A percentile compares a stretch with the other conserved stretches of the same genome.
phyloP scores from a whole-genome alignment of 2,797 vertebrate genomes.

The Phyllotis vaccarum region DNA sequence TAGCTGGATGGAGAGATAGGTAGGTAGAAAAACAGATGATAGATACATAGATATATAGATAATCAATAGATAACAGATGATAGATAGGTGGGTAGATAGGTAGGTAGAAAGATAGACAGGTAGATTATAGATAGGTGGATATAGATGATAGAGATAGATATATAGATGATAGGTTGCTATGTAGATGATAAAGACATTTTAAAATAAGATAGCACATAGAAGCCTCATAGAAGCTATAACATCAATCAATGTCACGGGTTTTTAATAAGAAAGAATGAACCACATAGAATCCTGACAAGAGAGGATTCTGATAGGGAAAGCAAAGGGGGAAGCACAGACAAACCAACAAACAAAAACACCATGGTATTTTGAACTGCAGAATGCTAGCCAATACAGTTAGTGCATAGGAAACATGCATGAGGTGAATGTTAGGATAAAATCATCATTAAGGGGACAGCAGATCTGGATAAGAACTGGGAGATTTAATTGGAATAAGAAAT shows the following conservation, averaged over 20 bases:
- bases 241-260: neutral
- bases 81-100: neutral
- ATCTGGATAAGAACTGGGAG: neutral
- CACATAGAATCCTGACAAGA: neutral
- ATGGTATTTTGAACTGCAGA: neutral
- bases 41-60: neutral
- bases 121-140: too few relatives aligned
- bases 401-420: neutral
- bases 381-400: neutral
- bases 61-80: neutral
- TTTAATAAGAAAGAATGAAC: neutral
- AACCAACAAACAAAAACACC: neutral
- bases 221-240: neutral
- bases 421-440: neutral
- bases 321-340: neutral
- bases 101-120: neutral
- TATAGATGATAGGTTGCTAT: neutral
- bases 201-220: neutral
- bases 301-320: neutral
- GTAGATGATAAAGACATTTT: neutral
- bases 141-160: neutral
- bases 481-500: slow-evolving; percentile 42
- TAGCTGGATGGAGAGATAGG: neutral
- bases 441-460: neutral
- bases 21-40: neutral